Evolutionary conservation across 2,797 vertebrate genomes (phyloP).

Genomic region (Rachycentron canadum): DNA sequence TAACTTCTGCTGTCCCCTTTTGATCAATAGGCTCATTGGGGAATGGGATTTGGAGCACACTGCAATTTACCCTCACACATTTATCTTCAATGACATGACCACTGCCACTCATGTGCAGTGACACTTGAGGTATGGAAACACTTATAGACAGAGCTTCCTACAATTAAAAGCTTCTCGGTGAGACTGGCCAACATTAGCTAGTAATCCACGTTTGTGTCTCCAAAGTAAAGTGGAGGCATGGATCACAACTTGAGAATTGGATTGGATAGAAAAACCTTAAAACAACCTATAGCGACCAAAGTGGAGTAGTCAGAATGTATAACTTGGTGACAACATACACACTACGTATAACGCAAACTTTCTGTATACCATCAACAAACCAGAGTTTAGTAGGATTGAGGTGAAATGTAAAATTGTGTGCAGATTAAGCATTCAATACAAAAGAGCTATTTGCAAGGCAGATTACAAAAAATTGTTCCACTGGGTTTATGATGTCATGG

Average conservation of each 20-base stretch:
- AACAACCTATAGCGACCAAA: neutral
- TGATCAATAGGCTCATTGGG: constrained; percentile 72
- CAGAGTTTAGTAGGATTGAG: neutral
- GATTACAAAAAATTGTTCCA: constrained; percentile 20
- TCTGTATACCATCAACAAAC: neutral
- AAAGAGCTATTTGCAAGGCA: constrained; percentile 36
- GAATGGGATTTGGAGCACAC: constrained; percentile 69
- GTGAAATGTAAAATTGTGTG: constrained; percentile 18
- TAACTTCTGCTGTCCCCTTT: constrained; percentile 57
- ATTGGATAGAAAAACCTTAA: neutral
- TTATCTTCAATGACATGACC: constrained; percentile 75
- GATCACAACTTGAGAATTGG: constrained; percentile 19
- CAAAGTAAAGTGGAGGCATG: constrained; percentile 23
- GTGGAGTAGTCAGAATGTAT: neutral
- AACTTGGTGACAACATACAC: neutral
- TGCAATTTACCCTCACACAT: constrained; percentile 73
- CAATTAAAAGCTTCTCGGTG: constrained; percentile 5
- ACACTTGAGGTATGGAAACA: constrained; percentile 48
- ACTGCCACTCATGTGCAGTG: constrained; percentile 64
- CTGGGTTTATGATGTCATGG: constrained; percentile 31
- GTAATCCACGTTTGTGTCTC: constrained; percentile 15
- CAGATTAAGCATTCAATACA: constrained; percentile 20
- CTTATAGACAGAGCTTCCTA: constrained; percentile 11
- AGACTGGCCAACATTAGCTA: neutral
- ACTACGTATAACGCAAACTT: neutral